Base-by-base conservation (phyloP, 23 tunicate species). In the Ciona savignyi region DNA sequence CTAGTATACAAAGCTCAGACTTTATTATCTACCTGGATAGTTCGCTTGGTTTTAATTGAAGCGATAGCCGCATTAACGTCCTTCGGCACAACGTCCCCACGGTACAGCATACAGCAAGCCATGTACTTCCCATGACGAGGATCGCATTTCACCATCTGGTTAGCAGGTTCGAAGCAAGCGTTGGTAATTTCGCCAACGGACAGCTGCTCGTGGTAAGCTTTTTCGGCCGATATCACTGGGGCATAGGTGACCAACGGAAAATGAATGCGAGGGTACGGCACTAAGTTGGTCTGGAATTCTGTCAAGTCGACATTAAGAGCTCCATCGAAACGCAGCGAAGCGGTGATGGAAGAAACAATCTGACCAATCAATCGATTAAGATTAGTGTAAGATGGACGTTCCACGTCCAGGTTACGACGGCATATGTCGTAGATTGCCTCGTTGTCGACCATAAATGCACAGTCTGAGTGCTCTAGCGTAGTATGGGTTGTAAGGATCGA, bases 31-130 rank as follows among this genome's bases (percentile, higher is more conserved):
- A 79, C 83, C 83, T 79, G 90, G 35, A 85, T 85, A 9, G 83
- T 70, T 0, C 90, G 70, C 78, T 85, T 85, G 67, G 90, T 85
- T 42, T 85, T 85, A 62, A 85, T 85, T 3, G 82, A 71, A 20
- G 90, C 90, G 32, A 85, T 85, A 34, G 90, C 90, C 30, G 90
- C 90, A 72, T 85, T 85, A 51, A 85, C 90, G 48, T 85, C 90
- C 63, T 85, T 85, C 1, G 90, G 90, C 19, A 85, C 90, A 33
- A 85, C 90, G 42, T 85, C 90, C 11, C 56, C 56, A 42, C 56
- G 56, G 56, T 42, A 42, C 9, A 42, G 56, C 56, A 42, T 42
- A 15, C 56, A 42, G 15, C 56, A 42, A 6, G 56, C 56, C 56
- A 42, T 42, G 56, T 42, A 42, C 56, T 42, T 42, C 11, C 56